These are phyloP conservation scores for Drosophila recens DNA, from an alignment of 2,888 invertebrate species.

Conservation along the genomic window DNA sequence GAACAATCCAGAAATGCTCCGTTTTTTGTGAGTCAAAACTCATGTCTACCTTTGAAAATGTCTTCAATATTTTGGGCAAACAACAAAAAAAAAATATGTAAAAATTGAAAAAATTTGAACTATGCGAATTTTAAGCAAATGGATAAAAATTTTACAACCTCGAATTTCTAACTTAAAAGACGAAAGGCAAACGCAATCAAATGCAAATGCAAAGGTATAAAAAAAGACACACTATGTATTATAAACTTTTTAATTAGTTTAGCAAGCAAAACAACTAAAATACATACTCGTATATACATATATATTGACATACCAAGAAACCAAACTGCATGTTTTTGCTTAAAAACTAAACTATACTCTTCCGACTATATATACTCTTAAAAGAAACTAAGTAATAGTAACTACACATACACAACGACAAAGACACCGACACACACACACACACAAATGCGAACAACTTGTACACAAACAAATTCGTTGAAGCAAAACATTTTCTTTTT, in stretches of 20 bases:
- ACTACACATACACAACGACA: conserved; percentile 33
- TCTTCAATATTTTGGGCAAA: not conserved
- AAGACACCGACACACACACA: conserved; percentile 29
- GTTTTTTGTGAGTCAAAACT: not conserved
- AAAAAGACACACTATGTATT: not conserved
- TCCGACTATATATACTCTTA: conserved; percentile 50
- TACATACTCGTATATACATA: conserved; percentile 23
- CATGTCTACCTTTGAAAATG: not conserved
- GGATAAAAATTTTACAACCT: not conserved
- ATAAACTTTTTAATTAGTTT: conserved; percentile 31
- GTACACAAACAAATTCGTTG: conserved; percentile 56
- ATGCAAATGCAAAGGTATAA: conserved; percentile 49
- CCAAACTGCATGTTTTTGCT: conserved; percentile 58
- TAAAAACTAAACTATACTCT: conserved; percentile 52
- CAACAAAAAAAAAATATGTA: not conserved
- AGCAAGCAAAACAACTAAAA: conserved; percentile 28
- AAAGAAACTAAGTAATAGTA: conserved; percentile 57
- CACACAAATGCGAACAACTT: conserved; percentile 37
- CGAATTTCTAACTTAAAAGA: not conserved
- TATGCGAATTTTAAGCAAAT: conserved; percentile 7
- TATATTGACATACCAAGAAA: conserved; percentile 24
- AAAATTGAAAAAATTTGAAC: not conserved
- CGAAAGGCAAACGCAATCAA: not conserved
- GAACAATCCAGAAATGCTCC: not conserved
- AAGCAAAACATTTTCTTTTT: conserved; percentile 60